Percentiles rank a stretch among this genome's conserved stretches.
Evolutionary conservation across 1,140 invertebrate species (phyloP).

Genomic region (Drosophila mauritiana): DNA sequence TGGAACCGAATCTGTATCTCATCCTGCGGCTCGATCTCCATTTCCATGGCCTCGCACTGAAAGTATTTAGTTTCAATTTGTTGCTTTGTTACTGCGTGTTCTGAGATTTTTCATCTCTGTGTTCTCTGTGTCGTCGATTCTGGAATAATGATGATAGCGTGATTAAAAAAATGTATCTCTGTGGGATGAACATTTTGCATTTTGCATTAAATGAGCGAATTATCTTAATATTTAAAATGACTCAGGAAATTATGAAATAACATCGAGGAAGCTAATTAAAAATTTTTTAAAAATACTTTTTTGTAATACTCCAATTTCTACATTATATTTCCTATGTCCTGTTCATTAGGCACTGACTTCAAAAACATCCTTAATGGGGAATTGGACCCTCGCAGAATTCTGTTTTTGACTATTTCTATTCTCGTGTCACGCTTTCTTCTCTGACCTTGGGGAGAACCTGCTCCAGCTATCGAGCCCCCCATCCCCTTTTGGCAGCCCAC

Average conservation of each 20-base stretch:
- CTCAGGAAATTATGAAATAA: too few species aligned
- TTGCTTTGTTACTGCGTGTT: slow-evolving; percentile 82
- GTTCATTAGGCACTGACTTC: too few species aligned
- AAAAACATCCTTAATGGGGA: too few species aligned
- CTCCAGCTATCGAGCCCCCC: slow-evolving; percentile 27
- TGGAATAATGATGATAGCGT: slow-evolving; percentile 35
- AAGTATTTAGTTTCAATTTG: slow-evolving; percentile 84
- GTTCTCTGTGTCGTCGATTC: slow-evolving; percentile 6
- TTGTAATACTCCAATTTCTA: too few species aligned
- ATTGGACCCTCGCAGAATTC: too few species aligned
- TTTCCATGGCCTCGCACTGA: slow-evolving; percentile 51
- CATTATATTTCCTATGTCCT: too few species aligned
- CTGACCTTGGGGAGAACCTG: slow-evolving; percentile 26
- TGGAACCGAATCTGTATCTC: slow-evolving; percentile 52
- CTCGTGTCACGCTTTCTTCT: slow-evolving; percentile 50
- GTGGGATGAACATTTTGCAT: neutral
- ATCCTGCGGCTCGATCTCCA: slow-evolving; percentile 53
- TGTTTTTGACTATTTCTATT: too few species aligned
- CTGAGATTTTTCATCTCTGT: slow-evolving; percentile 68
- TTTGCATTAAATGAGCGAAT: too few species aligned
- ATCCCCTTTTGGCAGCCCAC: slow-evolving; percentile 16
- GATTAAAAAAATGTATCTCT: neutral
- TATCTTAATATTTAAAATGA: too few species aligned
- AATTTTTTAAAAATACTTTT: too few species aligned
- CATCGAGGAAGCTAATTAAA: too few species aligned